Percentiles rank a stretch among this genome's conserved stretches.
Evolutionary conservation across 2,113 vertebrate species (phyloP).

Genomic region (Holacanthus passer): DNA sequence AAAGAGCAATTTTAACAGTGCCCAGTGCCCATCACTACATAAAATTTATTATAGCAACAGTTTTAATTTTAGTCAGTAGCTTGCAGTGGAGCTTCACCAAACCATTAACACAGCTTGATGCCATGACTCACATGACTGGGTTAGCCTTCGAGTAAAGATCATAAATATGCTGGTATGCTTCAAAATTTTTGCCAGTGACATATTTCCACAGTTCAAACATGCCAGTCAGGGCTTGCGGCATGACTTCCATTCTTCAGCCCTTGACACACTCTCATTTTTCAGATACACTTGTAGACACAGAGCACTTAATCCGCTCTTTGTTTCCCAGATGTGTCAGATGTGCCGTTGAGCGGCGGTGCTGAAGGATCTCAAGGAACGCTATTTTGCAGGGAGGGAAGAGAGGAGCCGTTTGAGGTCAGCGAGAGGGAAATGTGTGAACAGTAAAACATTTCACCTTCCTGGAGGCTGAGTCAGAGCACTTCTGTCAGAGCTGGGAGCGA

Average conservation of each 20-base stretch:
- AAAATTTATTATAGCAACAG: slow-evolving; percentile 14
- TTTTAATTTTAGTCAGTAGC: slow-evolving; percentile 10
- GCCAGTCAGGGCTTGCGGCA: slow-evolving; percentile 48
- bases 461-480: slow-evolving; percentile 65
- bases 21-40: neutral
- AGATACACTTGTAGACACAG: slow-evolving; percentile 63
- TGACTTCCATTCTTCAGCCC: slow-evolving; percentile 48
- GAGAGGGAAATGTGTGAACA: slow-evolving; percentile 71
- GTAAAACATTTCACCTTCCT: slow-evolving; percentile 75
- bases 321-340: slow-evolving; percentile 73
- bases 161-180: slow-evolving; percentile 25
- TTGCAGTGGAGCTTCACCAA: slow-evolving; percentile 5
- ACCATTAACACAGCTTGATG: slow-evolving; percentile 19
- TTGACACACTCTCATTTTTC: slow-evolving; percentile 44
- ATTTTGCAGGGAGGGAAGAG: slow-evolving; percentile 76
- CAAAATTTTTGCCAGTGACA: slow-evolving; percentile 25
- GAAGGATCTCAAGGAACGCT: slow-evolving; percentile 78
- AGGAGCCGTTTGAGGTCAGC: slow-evolving; percentile 72
- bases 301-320: slow-evolving; percentile 59
- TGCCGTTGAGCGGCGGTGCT: slow-evolving; percentile 68
- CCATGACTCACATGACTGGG: neutral
- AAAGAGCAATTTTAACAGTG: neutral
- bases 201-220: slow-evolving; percentile 55
- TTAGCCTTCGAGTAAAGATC: neutral
- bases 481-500: slow-evolving; percentile 39